Conservation (phyloP, 2,888 invertebrate species). For the Folsomia manolachei region DNA sequence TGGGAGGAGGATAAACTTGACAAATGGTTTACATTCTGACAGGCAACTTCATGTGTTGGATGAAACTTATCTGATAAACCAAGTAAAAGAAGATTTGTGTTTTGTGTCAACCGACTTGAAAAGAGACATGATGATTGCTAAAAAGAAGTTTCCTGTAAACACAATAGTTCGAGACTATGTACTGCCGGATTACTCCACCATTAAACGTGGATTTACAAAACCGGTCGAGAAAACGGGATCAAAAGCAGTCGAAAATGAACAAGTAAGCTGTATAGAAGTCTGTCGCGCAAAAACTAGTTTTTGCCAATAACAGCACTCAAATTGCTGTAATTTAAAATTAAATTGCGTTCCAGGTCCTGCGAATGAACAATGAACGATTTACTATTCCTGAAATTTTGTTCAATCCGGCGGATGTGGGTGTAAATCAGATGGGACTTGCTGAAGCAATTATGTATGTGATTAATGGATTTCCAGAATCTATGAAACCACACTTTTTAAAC, state of each 20-base stretch:
- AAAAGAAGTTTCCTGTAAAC: conserved; percentile 60
- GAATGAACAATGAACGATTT: conserved; percentile 90
- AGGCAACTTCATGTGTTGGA: conserved; percentile 96
- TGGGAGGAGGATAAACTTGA: not conserved
- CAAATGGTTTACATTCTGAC: conserved; percentile 25
- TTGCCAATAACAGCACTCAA: no score
- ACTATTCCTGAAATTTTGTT: conserved; percentile 92
- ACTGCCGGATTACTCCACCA: conserved; percentile 89
- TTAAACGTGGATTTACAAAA: conserved; percentile 73
- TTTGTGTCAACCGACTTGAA: conserved; percentile 84
- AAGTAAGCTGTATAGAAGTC: no score
- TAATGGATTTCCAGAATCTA: conserved; percentile 68
- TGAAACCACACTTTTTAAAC: conserved; percentile 72
- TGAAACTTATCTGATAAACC: conserved; percentile 96
- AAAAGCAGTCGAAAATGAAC: conserved; percentile 55
- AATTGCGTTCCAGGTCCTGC: conserved; percentile 70
- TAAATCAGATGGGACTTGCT: conserved; percentile 84
- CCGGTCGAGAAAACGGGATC: conserved; percentile 56
- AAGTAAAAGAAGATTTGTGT: conserved; percentile 96
- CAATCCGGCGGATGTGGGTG: conserved; percentile 89
- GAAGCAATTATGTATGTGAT: conserved; percentile 81
- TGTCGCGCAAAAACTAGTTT: no score
- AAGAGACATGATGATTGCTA: conserved; percentile 71
- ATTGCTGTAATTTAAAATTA: no score
- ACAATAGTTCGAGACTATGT: conserved; percentile 85